phyloP scores from a whole-genome alignment of 2,888 invertebrate species.

The Elmis aenea region DNA sequence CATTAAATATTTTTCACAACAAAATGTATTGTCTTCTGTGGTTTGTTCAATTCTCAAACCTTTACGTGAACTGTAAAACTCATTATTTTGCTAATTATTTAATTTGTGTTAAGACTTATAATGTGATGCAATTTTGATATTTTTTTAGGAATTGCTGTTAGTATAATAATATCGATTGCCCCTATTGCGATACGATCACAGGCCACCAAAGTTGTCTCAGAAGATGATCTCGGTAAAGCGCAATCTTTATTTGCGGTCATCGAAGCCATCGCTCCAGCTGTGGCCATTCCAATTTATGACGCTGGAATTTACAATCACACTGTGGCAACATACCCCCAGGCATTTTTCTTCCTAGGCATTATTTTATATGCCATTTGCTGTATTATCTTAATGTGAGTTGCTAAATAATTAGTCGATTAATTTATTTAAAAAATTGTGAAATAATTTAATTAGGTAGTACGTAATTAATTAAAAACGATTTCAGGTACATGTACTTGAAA shows the following conservation, averaged over 20 bases:
- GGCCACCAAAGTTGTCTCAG: conserved; percentile 41
- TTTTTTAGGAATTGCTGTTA: conserved; percentile 21
- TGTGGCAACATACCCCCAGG: conserved; percentile 49
- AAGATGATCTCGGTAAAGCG: conserved; percentile 41
- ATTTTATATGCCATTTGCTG: conserved; percentile 50
- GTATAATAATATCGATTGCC: conserved; percentile 37
- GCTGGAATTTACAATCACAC: conserved; percentile 51
- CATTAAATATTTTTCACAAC: too few relatives aligned
- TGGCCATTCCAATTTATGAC: conserved; percentile 55
- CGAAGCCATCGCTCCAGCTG: conserved; percentile 54
- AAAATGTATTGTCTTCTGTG: too few relatives aligned
- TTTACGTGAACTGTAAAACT: too few relatives aligned
- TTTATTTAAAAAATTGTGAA: too few relatives aligned
- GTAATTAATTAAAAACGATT: too few relatives aligned
- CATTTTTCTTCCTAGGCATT: conserved; percentile 55
- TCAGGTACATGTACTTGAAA: conserved; percentile 2
- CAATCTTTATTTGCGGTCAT: conserved; percentile 57
- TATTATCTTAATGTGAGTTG: conserved; percentile 48
- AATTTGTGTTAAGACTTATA: too few relatives aligned
- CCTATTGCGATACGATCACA: conserved; percentile 39
- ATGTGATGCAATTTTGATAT: too few relatives aligned
- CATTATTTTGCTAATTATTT: background rate
- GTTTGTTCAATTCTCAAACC: too few relatives aligned
- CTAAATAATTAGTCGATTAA: too few relatives aligned
- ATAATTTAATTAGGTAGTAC: too few relatives aligned